A percentile compares a stretch with the other conserved stretches of the same genome.
Evolutionary conservation across 2,888 invertebrate genomes (phyloP).

Genomic region (Ochlodes sylvanus): DNA sequence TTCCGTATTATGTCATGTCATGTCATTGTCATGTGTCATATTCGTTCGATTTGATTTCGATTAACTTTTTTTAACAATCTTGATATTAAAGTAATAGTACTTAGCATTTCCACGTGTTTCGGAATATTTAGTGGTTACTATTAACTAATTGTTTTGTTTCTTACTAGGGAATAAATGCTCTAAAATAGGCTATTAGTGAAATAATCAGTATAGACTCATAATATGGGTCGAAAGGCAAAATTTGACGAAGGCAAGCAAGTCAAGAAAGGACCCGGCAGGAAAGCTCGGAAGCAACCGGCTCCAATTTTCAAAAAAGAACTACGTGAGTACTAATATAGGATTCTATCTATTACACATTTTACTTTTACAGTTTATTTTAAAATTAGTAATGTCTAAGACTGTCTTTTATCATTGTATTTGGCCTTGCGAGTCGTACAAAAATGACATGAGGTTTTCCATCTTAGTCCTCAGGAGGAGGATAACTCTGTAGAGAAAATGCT

Average conservation of each 20-base stretch:
- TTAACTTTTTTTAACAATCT: too few species aligned
- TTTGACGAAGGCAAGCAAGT: conserved; percentile 88
- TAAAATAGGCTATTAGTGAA: neutral
- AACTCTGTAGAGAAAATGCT: too few species aligned
- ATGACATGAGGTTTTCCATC: too few species aligned
- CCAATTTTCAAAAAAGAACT: conserved; percentile 88
- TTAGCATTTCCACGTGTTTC: conserved; percentile 21
- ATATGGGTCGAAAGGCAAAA: conserved; percentile 95
- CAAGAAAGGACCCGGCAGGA: conserved; percentile 94
- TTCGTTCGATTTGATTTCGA: too few species aligned
- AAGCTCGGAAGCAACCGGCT: conserved; percentile 93
- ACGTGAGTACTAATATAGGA: conserved; percentile 58
- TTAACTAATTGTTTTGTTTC: neutral
- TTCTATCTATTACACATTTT: neutral
- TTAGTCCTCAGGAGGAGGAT: too few species aligned
- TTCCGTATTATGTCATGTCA: too few species aligned
- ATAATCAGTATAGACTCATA: conserved; percentile 41
- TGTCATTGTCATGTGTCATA: neutral
- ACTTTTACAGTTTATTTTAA: too few species aligned
- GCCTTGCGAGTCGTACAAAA: too few species aligned
- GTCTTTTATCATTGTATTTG: too few species aligned
- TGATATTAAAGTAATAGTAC: too few species aligned
- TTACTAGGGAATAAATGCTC: neutral
- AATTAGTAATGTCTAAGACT: too few species aligned
- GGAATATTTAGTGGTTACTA: neutral